These are phyloP conservation scores for Apis dorsata DNA, from an alignment of 1,140 invertebrate genomes.

Conservation along the genomic window DNA sequence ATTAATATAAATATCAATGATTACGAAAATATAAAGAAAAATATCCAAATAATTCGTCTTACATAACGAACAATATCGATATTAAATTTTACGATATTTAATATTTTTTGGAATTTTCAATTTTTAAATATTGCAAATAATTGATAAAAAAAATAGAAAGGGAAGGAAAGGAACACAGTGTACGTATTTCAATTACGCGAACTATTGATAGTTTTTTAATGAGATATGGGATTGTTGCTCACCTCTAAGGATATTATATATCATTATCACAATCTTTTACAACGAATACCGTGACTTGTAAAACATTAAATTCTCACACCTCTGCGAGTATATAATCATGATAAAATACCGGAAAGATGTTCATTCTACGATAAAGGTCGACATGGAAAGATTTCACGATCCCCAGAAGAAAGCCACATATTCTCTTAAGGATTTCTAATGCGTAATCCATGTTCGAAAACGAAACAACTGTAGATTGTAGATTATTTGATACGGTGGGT, in stretches of 20 bases:
- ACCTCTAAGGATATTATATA: not conserved
- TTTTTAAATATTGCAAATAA: too few species aligned
- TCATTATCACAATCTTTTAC: not conserved
- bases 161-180: too few species aligned
- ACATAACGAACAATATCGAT: too few species aligned
- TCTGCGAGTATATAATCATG: not conserved
- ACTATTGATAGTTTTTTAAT: not conserved
- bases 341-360: constrained; percentile 33
- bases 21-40: too few species aligned
- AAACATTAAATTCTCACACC: constrained; percentile 14
- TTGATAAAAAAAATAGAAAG: too few species aligned
- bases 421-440: constrained; percentile 24
- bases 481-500: constrained; percentile 17
- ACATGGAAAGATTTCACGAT: constrained; percentile 10
- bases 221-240: too few species aligned
- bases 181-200: too few species aligned
- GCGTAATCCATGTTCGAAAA: constrained; percentile 26
- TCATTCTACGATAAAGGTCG: constrained; percentile 5
- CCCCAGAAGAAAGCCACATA: not conserved
- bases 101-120: too few species aligned
- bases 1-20: too few species aligned
- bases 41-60: too few species aligned
- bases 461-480: constrained; percentile 15
- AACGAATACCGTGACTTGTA: constrained; percentile 13
- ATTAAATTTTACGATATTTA: too few species aligned